Evolutionary conservation across 2,888 invertebrate species (phyloP), one percentile per base, ranked within the genome.

Genomic region (Eristalis arbustorum): DNA sequence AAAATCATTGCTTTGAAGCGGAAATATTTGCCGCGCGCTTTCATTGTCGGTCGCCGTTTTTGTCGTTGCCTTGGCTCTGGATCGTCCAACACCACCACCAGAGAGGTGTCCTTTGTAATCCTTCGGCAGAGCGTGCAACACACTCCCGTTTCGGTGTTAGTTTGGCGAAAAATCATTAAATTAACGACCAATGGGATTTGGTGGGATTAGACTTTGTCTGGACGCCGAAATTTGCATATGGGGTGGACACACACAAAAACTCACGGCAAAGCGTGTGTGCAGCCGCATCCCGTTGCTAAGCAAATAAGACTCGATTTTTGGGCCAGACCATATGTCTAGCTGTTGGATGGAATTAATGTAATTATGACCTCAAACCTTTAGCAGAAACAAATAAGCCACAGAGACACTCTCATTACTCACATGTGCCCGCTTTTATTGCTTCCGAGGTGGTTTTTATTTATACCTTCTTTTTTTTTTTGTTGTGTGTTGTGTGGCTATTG

Each of bases 131-230:
- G 49, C 14, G 13, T 25, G 4, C 25, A 6, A 59, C 59, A 25
- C 59, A 59, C 13, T 25, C 25, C 25, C 59, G 25, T 59, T 69
- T 73, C 42, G 67, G 49, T 22, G 28, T 72, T 64, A 74, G 69
- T 88, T 88, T 80, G 77, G 81, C 80, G 85, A 87, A 80, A 87
- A 83, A 85, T 83, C 80, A 89, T 89, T 88, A 85, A 85, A 77
- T 88, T 89, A 89, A 89, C 84, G 89, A 88, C 89, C 88, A 82
- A 49, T 68, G 84, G 87, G 88, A 88, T 88, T 88, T 88, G 74
- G 79, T 74, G 31, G 87, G 88, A 89, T 89, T 88, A 87, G 62
- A 75, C 78, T 68, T 76, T 83, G 83, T 79, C 83, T 79, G 87
- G 83, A 68, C 79, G 74, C 79, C 67, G 40, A 75, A 87, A 87